Percentiles rank a stretch among this genome's conserved stretches.
Evolutionary conservation across 1,140 invertebrate species (phyloP).

Genomic region (Drosophila lini): DNA sequence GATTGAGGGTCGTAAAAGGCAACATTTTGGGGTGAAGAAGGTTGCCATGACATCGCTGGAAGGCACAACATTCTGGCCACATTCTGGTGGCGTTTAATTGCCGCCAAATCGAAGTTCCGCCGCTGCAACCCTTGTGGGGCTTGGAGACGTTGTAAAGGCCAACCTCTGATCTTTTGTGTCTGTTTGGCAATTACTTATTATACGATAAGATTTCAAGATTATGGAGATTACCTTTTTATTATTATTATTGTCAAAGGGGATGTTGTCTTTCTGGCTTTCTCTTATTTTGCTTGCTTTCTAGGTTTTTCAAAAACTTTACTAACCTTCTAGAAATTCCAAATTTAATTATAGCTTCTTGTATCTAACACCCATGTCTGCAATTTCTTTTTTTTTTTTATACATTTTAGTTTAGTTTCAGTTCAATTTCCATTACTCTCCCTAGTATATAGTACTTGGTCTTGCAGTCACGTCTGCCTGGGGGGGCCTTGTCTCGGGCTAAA

Average conservation of each 20-base stretch:
- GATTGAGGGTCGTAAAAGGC: conserved; percentile 62
- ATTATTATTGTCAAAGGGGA: background rate
- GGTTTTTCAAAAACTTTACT: background rate
- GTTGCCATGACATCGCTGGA: conserved; percentile 68
- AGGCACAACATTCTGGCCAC: conserved; percentile 60
- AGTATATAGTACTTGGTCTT: background rate
- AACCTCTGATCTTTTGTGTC: conserved; percentile 11
- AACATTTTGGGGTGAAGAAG: conserved; percentile 14
- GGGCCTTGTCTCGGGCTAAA: conserved; percentile 33
- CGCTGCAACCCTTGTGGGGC: conserved; percentile 27
- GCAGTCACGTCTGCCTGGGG: conserved; percentile 44
- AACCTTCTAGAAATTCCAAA: background rate
- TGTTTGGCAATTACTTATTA: conserved; percentile 22
- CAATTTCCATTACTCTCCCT: conserved; percentile 1
- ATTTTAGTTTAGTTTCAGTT: background rate
- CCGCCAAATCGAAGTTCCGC: conserved; percentile 12
- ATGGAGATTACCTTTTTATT: background rate
- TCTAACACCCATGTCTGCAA: background rate
- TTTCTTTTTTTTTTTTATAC: no score
- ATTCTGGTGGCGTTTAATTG: conserved; percentile 60
- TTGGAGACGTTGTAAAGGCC: background rate
- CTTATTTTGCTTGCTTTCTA: background rate
- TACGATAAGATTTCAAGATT: background rate
- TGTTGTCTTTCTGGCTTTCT: background rate
- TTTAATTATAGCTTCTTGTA: background rate